Conservation (phyloP, 2,888 invertebrate genomes). For the Ophion costatus region DNA sequence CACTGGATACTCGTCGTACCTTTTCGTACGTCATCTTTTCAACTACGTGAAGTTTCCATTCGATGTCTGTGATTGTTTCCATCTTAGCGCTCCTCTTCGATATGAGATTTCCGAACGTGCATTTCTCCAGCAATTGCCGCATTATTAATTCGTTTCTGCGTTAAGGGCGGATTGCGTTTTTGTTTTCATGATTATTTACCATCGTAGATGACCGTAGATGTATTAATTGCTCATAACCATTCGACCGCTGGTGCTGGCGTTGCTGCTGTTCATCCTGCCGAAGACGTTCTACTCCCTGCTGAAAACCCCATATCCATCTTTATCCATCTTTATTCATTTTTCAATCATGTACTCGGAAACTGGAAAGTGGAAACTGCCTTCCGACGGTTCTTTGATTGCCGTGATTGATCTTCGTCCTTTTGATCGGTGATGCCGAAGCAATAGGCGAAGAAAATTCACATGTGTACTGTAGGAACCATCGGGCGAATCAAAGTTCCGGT, state of each 20-base stretch:
- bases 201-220: conserved; percentile 54
- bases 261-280: conserved; percentile 67
- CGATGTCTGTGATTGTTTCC: no score
- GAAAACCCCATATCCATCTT: conserved; percentile 43
- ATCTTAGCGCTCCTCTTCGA: no score
- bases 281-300: conserved; percentile 52
- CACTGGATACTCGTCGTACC: no score
- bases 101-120: no score
- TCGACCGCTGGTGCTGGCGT: conserved; percentile 69
- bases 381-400: background rate
- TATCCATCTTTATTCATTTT: conserved; percentile 51
- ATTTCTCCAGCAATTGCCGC: background rate
- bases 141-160: conserved; percentile 24
- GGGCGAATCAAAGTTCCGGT: conserved; percentile 36
- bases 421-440: background rate
- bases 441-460: background rate
- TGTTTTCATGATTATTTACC: conserved; percentile 28
- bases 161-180: conserved; percentile 13
- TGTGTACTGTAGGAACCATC: background rate
- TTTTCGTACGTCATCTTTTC: no score
- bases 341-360: conserved; percentile 42
- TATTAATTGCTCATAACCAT: conserved; percentile 65
- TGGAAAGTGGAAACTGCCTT: conserved; percentile 33
- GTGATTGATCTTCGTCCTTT: background rate
- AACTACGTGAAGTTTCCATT: no score